These are phyloP conservation scores for Triops cancriformis DNA, from an alignment of 1,140 invertebrate species.

Conservation along the genomic window DNA sequence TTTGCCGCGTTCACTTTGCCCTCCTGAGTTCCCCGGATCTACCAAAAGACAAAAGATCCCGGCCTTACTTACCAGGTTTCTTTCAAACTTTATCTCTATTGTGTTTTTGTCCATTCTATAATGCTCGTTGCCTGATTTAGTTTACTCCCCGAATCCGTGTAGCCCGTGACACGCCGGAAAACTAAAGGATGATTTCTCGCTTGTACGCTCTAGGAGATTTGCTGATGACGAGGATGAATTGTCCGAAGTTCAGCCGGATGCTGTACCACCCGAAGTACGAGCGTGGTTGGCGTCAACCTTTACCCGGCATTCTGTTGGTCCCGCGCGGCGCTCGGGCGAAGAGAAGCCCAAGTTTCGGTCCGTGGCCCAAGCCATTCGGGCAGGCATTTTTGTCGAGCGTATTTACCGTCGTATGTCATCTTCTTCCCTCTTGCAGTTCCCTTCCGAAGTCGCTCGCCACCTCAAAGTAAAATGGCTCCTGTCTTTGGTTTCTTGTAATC, in stretches of 20 bases:
- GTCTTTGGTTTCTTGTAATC: not conserved
- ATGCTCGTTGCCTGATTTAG: not conserved
- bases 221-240: slow-evolving; percentile 88
- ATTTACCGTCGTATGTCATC: slow-evolving; percentile 84
- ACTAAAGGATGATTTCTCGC: not conserved
- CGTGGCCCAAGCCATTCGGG: slow-evolving; percentile 93
- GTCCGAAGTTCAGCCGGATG: slow-evolving; percentile 89
- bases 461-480: slow-evolving; percentile 63
- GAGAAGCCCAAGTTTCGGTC: slow-evolving; percentile 82
- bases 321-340: slow-evolving; percentile 54
- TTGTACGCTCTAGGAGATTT: slow-evolving; percentile 47
- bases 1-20: not conserved
- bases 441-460: slow-evolving; percentile 72
- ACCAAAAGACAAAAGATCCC: not conserved
- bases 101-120: not conserved
- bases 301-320: slow-evolving; percentile 71
- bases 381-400: slow-evolving; percentile 93
- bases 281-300: slow-evolving; percentile 98
- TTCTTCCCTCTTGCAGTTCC: slow-evolving; percentile 78
- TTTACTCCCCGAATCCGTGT: not conserved
- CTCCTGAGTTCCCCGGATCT: not conserved
- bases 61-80: not conserved
- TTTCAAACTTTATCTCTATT: not conserved
- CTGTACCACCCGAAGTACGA: slow-evolving; percentile 86
- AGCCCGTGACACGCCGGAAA: not conserved